Percentiles rank a stretch among this genome's conserved stretches.
Conservation (phyloP, 2,113 vertebrate genomes). For the Leptobrachium ailaonicum region DNA sequence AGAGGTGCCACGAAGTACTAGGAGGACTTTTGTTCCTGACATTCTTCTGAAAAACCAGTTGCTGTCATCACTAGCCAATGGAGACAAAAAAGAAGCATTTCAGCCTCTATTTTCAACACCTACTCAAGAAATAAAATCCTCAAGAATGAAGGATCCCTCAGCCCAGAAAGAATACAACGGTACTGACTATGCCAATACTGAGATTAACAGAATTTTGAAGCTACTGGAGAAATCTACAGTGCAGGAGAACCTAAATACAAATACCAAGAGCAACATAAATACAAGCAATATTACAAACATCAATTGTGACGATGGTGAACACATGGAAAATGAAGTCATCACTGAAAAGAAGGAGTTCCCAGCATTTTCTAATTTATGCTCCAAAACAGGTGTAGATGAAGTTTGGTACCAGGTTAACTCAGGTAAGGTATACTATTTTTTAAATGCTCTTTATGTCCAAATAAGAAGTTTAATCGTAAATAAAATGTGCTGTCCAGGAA, state of each 20-base stretch:
- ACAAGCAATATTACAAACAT: constrained; percentile 38
- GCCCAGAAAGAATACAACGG: neutral
- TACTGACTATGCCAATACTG: neutral
- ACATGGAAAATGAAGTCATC: neutral
- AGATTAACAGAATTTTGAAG: constrained; percentile 53
- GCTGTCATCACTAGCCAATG: constrained; percentile 19
- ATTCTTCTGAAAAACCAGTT: too few relatives aligned
- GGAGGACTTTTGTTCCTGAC: too few relatives aligned
- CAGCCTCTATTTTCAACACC: constrained; percentile 30
- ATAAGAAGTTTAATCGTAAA: too few relatives aligned
- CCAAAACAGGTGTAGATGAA: constrained; percentile 19
- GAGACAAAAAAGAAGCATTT: constrained; percentile 41
- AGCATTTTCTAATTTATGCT: constrained; percentile 56
- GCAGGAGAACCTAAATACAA: constrained; percentile 45
- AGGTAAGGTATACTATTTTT: neutral
- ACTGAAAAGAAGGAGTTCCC: constrained; percentile 57
- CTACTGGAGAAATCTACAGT: neutral
- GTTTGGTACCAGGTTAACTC: neutral
- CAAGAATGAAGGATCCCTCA: neutral
- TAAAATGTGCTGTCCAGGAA: too few relatives aligned
- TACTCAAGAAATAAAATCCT: constrained; percentile 41
- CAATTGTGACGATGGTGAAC: neutral
- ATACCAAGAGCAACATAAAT: constrained; percentile 52
- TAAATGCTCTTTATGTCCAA: too few relatives aligned
- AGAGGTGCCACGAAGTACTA: neutral